phyloP scores from a whole-genome alignment of 2,113 vertebrate species.

The Daphoenositta chrysoptera region DNA sequence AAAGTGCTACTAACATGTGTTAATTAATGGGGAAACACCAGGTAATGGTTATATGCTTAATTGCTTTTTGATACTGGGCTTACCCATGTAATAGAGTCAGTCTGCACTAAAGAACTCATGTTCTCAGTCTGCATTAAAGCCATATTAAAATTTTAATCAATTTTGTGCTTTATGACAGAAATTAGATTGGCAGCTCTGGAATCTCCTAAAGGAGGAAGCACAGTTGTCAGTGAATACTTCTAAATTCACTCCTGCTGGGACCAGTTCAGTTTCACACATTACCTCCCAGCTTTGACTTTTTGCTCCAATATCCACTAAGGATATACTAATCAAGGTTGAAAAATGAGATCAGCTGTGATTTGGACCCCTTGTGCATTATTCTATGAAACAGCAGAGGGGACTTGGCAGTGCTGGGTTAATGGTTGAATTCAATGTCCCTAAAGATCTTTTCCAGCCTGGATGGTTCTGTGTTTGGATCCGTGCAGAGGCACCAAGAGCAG shows the following conservation, averaged over 20 bases:
- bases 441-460: background rate
- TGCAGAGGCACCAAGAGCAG: background rate
- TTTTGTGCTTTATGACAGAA: background rate
- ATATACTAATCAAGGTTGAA: background rate
- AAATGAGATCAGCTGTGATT: background rate
- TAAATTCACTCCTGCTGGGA: background rate
- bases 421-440: background rate
- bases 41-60: background rate
- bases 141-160: background rate
- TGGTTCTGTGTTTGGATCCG: background rate
- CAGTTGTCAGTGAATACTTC: background rate
- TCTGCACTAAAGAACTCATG: background rate
- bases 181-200: background rate
- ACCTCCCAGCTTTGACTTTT: background rate
- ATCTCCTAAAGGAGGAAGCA: background rate
- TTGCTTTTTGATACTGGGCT: background rate
- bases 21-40: background rate
- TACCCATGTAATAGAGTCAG: rapidly evolving
- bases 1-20: background rate
- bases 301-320: background rate
- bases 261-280: background rate
- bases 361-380: background rate
- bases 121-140: background rate
- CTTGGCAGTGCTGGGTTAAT: background rate
- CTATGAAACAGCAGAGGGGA: background rate